Evolutionary conservation across 2,113 vertebrate genomes (phyloP), one percentile per base, ranked within the genome.

Genomic region (Thermophis baileyi): DNA sequence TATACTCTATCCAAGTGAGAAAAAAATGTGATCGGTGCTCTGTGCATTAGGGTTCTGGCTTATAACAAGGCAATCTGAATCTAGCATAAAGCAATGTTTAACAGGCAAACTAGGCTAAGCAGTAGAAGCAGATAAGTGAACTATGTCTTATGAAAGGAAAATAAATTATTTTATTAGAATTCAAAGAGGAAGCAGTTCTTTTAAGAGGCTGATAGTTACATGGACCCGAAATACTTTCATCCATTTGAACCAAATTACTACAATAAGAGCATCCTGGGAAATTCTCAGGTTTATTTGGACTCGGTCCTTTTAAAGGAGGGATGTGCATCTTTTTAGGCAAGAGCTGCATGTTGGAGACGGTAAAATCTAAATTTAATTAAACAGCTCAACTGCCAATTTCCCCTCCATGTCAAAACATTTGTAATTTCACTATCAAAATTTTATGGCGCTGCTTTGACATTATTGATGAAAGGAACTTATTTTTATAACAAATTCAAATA

Each of bases 41-140:
- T 40, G 94, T 60, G 88, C 91, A 91, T 93, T 90, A 6, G 8
- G 90, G 89, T 94, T 94, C 91, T 81, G 49, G 92, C 92, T 96
- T 87, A 94, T 85, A 93, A 44, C 93, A 74, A 0, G 0, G 87
- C 91, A 92, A 93, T 60, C 95, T 96, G 63, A 12, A 88, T 95
- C 92, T 96, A 96, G 94, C 95, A 93, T 94, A 96, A 97, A 97
- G 97, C 97, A 95, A 95, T 96, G 95, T 97, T 98, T 94, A 95
- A 96, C 98, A 97, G 97, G 97, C 97, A 95, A 87, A 63, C 91
- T 94, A 92, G 90, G 92, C 88, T 96, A 94, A 91, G 91, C 91
- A 89, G 92, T 90, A 96, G 96, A 94, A 95, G 95, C 95, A 92
- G 86, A 94, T 89, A 95, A 90, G 85, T 94, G 88, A 97, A 96